Percentiles rank a stretch among this genome's conserved stretches.
Evolutionary conservation across 1,140 invertebrate genomes (phyloP).

Genomic region (Dinoponera quadriceps): DNA sequence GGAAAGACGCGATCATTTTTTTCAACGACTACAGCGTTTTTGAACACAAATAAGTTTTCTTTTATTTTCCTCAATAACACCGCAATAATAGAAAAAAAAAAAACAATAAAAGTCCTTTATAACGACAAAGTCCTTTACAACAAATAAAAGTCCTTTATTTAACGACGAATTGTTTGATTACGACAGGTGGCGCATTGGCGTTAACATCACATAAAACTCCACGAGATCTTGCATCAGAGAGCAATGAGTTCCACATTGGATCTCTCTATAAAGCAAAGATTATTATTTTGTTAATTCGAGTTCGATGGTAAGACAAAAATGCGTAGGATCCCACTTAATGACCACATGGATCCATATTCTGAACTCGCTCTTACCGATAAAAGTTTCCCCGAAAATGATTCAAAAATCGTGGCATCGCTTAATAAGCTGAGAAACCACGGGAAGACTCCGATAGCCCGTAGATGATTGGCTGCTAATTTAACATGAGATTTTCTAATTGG

Average conservation of each 20-base stretch:
- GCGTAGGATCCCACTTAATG: too few species aligned
- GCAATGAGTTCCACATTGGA: slow-evolving; percentile 79
- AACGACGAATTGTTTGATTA: slow-evolving; percentile 63
- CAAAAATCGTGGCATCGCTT: too few species aligned
- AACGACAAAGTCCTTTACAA: too few species aligned
- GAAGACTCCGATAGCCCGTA: too few species aligned
- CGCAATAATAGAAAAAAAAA: too few species aligned
- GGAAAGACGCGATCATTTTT: neutral
- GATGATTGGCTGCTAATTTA: too few species aligned
- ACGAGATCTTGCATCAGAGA: slow-evolving; percentile 76
- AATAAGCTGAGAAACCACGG: too few species aligned
- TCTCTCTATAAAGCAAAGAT: slow-evolving; percentile 75
- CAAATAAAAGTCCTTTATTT: slow-evolving; percentile 23
- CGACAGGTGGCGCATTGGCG: slow-evolving; percentile 57
- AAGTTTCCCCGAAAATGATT: slow-evolving; percentile 7
- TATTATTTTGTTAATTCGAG: neutral
- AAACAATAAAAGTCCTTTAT: too few species aligned
- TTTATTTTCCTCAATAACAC: too few species aligned
- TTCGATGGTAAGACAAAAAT: neutral
- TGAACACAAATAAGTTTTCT: neutral
- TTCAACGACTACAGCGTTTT: neutral
- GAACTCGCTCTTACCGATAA: too few species aligned
- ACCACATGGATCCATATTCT: too few species aligned
- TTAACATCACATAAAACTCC: slow-evolving; percentile 70
- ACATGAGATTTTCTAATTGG: too few species aligned